phyloP scores from a whole-genome alignment of 2,113 vertebrate species.

The Etheostoma spectabile region DNA sequence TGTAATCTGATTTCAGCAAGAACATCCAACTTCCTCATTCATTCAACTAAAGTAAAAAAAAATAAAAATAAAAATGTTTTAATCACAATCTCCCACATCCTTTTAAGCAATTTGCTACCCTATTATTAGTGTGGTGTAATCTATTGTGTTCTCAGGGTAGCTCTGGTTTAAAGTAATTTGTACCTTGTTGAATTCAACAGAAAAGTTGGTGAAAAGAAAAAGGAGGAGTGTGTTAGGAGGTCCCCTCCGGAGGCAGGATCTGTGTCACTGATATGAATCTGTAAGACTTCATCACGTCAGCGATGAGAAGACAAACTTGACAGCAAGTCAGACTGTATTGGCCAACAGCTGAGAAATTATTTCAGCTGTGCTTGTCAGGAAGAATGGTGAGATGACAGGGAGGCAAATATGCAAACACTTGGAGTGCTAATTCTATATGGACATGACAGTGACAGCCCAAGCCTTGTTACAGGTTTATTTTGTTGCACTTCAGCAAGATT shows the following conservation, averaged over 20 bases:
- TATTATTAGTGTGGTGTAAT: not conserved
- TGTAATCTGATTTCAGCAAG: not conserved
- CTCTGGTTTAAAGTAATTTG: not conserved
- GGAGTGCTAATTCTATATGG: not conserved
- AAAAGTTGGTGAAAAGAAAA: not conserved
- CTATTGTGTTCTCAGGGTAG: not conserved
- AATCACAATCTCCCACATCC: not conserved
- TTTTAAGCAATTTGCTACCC: not conserved
- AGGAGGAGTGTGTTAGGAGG: not conserved
- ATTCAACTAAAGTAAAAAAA: not conserved
- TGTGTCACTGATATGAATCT: slow-evolving; percentile 20
- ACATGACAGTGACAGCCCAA: not conserved
- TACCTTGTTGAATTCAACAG: not conserved
- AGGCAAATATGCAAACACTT: not conserved
- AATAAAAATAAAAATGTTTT: not conserved
- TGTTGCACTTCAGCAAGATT: not conserved
- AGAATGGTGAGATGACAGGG: not conserved
- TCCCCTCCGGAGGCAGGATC: slow-evolving; percentile 18
- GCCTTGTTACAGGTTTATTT: not conserved
- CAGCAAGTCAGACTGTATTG: slow-evolving; percentile 23
- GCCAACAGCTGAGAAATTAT: not conserved
- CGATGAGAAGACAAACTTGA: slow-evolving; percentile 15
- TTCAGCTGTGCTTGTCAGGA: slow-evolving; percentile 4
- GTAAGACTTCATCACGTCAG: slow-evolving; percentile 27
- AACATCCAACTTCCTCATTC: not conserved